These are phyloP conservation scores for Gryon sp. DNA, from an alignment of 1,140 invertebrate species.

Conservation along the genomic window DNA sequence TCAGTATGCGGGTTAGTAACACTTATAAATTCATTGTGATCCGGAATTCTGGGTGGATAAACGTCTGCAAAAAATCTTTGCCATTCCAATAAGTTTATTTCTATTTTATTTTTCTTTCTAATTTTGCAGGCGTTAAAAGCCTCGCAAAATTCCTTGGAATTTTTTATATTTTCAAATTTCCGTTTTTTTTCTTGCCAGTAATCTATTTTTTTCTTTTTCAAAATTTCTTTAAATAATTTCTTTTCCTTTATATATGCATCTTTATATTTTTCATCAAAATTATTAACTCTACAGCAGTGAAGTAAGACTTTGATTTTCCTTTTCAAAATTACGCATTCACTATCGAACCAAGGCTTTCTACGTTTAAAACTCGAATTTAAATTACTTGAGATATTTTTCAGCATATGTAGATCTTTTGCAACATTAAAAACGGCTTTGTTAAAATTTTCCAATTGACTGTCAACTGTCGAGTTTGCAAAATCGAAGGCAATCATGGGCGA, in stretches of 20 bases:
- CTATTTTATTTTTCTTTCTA: neutral
- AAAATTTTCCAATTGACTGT: constrained; percentile 3
- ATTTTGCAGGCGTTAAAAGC: neutral
- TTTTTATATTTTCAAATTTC: neutral
- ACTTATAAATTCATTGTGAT: neutral
- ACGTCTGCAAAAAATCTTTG: neutral
- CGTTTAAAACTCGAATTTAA: neutral
- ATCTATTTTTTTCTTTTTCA: neutral
- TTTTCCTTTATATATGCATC: neutral
- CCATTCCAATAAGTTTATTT: neutral
- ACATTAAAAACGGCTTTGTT: neutral
- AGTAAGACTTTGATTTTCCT: neutral
- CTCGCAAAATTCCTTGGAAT: neutral
- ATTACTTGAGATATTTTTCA: neutral
- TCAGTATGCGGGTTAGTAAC: neutral
- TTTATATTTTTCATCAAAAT: neutral
- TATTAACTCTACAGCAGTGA: neutral
- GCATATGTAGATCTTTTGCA: neutral
- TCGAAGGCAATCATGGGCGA: neutral
- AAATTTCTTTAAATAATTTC: neutral
- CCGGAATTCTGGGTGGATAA: neutral
- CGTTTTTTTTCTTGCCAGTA: neutral
- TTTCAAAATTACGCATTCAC: neutral
- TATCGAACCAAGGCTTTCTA: neutral
- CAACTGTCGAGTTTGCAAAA: neutral